Evolutionary conservation across 2,888 invertebrate species (phyloP).

Genomic region (Ptychoptera contaminata): DNA sequence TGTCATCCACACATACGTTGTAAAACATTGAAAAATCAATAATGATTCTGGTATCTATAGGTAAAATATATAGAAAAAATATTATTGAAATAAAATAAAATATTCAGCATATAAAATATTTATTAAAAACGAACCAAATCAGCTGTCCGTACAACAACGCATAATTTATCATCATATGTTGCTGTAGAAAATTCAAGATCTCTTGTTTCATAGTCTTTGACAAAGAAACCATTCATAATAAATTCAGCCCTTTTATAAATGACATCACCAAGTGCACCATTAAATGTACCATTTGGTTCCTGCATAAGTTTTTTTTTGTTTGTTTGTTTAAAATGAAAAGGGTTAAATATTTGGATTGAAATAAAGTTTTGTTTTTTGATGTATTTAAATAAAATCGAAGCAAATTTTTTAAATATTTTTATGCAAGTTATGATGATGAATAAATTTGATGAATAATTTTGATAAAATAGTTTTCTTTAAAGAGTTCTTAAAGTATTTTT

Average conservation of each 20-base stretch:
- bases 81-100: not conserved
- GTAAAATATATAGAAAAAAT: not conserved
- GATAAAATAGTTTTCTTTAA: too few species aligned
- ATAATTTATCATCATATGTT: slow-evolving; percentile 11
- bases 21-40: slow-evolving; percentile 7
- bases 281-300: slow-evolving; percentile 8
- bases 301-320: slow-evolving; percentile 1
- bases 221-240: slow-evolving; percentile 10
- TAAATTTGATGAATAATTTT: too few species aligned
- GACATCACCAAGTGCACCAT: slow-evolving; percentile 12
- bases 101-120: not conserved
- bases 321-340: not conserved
- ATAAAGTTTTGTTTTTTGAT: not conserved
- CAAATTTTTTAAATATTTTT: too few species aligned
- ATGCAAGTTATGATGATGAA: too few species aligned
- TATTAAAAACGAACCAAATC: slow-evolving; percentile 6
- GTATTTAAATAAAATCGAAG: too few species aligned
- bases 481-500: too few species aligned
- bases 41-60: slow-evolving; percentile 8
- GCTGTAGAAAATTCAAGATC: slow-evolving; percentile 11
- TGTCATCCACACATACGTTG: slow-evolving; percentile 2
- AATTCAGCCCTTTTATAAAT: slow-evolving; percentile 9
- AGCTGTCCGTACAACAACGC: slow-evolving; percentile 10
- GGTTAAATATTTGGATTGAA: not conserved
- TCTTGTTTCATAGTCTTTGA: slow-evolving; percentile 12